Conservation (phyloP, 2,797 vertebrate genomes). For the Cephalopachus bancanus region DNA sequence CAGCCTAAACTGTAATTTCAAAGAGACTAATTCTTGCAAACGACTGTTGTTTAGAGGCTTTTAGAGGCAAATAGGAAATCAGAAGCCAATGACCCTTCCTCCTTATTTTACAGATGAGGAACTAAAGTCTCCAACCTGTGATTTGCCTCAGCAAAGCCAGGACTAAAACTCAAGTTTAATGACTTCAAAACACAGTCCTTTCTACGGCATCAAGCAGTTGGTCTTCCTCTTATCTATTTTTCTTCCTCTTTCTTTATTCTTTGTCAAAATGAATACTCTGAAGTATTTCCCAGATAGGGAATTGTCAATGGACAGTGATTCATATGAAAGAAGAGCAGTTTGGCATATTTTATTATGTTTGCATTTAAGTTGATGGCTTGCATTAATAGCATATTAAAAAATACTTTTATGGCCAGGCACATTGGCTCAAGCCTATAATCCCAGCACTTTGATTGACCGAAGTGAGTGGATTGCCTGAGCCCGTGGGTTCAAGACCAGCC, state of each 20-base stretch:
- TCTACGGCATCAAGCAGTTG: background rate
- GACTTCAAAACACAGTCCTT: background rate
- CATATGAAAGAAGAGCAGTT: background rate
- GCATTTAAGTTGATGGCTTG: constrained; percentile 21
- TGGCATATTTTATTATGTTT: background rate
- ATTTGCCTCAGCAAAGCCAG: background rate
- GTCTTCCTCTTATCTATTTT: background rate
- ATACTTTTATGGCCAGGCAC: background rate
- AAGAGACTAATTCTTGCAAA: constrained; percentile 51
- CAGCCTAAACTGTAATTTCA: background rate
- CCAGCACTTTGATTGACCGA: no score
- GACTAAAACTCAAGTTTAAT: background rate
- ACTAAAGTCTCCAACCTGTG: background rate
- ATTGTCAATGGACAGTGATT: background rate
- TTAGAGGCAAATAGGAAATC: constrained; percentile 5
- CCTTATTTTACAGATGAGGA: background rate
- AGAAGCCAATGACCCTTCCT: background rate
- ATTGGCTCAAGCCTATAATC: no score
- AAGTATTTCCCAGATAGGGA: constrained; percentile 36
- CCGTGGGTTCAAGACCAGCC: no score
- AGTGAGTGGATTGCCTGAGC: no score
- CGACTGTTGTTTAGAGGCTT: background rate
- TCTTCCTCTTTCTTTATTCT: background rate
- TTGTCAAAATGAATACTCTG: constrained; percentile 43
- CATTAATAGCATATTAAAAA: background rate